Evolutionary conservation across 2,888 invertebrate genomes (phyloP), one percentile per base, ranked within the genome.

Genomic region (Tanytarsus gracilentus): DNA sequence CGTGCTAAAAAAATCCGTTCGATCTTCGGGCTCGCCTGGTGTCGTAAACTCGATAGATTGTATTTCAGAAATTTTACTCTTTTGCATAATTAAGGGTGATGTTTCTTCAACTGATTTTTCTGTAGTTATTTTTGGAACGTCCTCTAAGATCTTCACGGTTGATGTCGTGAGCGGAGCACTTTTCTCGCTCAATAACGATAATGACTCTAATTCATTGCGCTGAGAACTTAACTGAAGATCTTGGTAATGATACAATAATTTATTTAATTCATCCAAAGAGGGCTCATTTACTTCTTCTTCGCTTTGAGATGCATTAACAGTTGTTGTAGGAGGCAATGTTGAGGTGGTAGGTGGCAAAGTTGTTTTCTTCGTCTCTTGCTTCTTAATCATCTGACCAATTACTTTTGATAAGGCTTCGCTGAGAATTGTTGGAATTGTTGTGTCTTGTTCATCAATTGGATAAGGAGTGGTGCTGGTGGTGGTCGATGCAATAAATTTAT

Each of bases 391-490:
- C 14, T 48, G 48, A 2, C 16, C 8, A 27, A 60, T 49, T 14
- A 60, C 50, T 26, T 36, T 50, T 1, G 60, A 50, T 14, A 60
- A 44, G 11, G 60, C 49, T 25, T 60, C 50, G 11, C 60, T 60
- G 5, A 60, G 21, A 14, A 60, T 60, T 11, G 60, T 50, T 36
- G 60, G 50, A 14, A 50, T 40, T 50, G 33, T 50, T 9, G 60
- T 50, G 14, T 50, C 60, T 48, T 59, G 48, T 21, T 48, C 58
- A 21, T 18, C 23, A 9, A 18, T 18, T 18, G 21, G 16, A 7
- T 9, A 9, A 9, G 16, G 4, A 18, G 40, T 44, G 4, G 52
- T 36, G 16, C 61, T 64, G 48, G 72, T 69, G 4, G 69, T 68
- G 1, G 70, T 62, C 11, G 63, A 56, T 39, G 33, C 18, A 50